Evolutionary conservation across 1,140 invertebrate species (phyloP).

Genomic region (Tetramorium simillimum): DNA sequence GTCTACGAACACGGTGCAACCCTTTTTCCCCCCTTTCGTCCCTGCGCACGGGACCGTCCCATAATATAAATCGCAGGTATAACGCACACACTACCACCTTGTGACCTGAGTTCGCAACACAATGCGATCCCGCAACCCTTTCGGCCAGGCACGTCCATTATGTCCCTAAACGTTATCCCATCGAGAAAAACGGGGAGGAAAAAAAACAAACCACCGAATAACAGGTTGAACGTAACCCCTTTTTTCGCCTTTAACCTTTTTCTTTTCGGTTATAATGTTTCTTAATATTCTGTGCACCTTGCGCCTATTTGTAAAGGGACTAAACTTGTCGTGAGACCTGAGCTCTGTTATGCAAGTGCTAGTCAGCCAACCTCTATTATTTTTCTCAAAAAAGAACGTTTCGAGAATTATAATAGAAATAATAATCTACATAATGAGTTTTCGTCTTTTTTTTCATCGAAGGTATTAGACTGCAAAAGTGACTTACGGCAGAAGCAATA

Average conservation of each 20-base stretch:
- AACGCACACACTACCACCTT: conserved; percentile 68
- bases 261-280: conserved; percentile 45
- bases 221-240: conserved; percentile 73
- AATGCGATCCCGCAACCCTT: conserved; percentile 78
- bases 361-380: background rate
- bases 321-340: background rate
- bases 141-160: conserved; percentile 68
- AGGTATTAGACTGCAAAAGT: background rate
- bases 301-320: background rate
- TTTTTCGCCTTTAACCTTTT: conserved; percentile 46
- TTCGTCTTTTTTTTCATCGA: background rate
- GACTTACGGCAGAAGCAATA: background rate
- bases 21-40: conserved; percentile 64
- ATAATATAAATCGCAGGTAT: conserved; percentile 72
- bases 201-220: conserved; percentile 57
- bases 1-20: conserved; percentile 60
- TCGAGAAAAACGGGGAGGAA: background rate
- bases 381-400: background rate
- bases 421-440: background rate
- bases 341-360: background rate
- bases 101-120: conserved; percentile 59
- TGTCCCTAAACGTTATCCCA: conserved; percentile 72
- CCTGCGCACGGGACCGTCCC: background rate
- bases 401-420: background rate
- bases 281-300: conserved; percentile 33